A percentile compares a stretch with the other conserved stretches of the same genome.
These are phyloP conservation scores for Phyllotreta cruciferae DNA, from an alignment of 2,888 invertebrate species.

Conservation along the genomic window DNA sequence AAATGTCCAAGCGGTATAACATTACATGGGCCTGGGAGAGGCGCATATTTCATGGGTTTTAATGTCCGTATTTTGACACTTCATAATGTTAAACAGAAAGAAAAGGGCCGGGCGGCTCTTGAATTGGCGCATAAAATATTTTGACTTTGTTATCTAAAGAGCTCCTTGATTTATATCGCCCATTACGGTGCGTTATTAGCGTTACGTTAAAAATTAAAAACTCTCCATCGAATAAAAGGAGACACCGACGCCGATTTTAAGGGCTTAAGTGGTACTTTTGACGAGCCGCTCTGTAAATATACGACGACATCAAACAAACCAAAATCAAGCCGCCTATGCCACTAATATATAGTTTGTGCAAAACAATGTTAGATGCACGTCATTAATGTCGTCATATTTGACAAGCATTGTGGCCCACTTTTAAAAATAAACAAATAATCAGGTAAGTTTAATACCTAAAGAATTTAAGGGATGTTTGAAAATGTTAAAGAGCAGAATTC, in stretches of 20 bases:
- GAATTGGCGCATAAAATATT: slow-evolving; percentile 40
- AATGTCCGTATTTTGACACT: slow-evolving; percentile 45
- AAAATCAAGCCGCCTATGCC: no score
- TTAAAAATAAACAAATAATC: no score
- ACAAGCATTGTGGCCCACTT: no score
- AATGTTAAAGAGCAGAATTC: no score
- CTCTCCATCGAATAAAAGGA: background rate
- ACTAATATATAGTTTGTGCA: no score
- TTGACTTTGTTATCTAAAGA: slow-evolving; percentile 38
- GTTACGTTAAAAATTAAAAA: slow-evolving; percentile 5
- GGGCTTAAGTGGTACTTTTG: background rate
- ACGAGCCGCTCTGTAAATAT: background rate
- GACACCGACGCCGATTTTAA: no score
- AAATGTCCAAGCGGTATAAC: background rate
- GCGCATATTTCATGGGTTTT: slow-evolving; percentile 39
- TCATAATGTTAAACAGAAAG: slow-evolving; percentile 45
- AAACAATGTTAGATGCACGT: no score
- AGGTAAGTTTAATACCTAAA: no score
- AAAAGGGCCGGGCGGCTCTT: slow-evolving; percentile 37
- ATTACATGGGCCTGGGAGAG: slow-evolving; percentile 12
- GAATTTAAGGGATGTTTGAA: no score
- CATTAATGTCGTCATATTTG: no score
- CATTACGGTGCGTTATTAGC: slow-evolving; percentile 20
- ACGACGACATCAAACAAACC: no score
- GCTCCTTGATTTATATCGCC: slow-evolving; percentile 34